phyloP scores from a whole-genome alignment of 2,113 vertebrate genomes.

The Corvus hawaiiensis region DNA sequence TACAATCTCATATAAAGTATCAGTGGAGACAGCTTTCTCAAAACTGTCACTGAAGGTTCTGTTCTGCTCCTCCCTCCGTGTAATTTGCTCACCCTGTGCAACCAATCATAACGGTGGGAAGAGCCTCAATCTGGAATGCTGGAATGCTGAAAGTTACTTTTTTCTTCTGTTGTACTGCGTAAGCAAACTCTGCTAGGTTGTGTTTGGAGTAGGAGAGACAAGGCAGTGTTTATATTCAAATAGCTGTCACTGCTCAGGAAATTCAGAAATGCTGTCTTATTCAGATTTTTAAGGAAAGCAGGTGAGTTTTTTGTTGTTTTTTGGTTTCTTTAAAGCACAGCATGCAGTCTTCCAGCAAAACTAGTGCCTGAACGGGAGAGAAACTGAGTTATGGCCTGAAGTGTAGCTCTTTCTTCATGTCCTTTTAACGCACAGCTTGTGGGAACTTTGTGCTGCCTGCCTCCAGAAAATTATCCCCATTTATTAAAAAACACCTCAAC shows the following conservation, averaged over 20 bases:
- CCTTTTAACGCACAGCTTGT: rapidly evolving
- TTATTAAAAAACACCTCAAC: not conserved
- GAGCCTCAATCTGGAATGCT: not conserved
- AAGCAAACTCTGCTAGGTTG: not conserved
- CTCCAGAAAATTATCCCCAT: not conserved
- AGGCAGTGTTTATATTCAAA: not conserved
- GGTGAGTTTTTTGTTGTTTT: not conserved
- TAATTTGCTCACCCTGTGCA: not conserved
- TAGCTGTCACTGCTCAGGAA: not conserved
- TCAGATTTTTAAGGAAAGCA: not conserved
- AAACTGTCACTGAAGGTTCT: not conserved
- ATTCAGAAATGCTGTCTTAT: not conserved
- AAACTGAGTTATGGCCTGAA: not conserved
- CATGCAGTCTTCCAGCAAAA: not conserved
- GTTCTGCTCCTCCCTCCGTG: not conserved
- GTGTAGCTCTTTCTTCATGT: not conserved
- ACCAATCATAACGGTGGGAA: not conserved
- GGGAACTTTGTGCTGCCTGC: not conserved
- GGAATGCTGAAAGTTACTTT: not conserved
- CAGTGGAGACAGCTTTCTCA: not conserved
- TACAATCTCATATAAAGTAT: not conserved
- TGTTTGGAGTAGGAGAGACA: not conserved
- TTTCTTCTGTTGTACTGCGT: rapidly evolving
- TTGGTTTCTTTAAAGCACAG: not conserved
- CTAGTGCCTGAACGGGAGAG: not conserved